Conservation (phyloP, 1,140 invertebrate species). For the Aphelinus certus region DNA sequence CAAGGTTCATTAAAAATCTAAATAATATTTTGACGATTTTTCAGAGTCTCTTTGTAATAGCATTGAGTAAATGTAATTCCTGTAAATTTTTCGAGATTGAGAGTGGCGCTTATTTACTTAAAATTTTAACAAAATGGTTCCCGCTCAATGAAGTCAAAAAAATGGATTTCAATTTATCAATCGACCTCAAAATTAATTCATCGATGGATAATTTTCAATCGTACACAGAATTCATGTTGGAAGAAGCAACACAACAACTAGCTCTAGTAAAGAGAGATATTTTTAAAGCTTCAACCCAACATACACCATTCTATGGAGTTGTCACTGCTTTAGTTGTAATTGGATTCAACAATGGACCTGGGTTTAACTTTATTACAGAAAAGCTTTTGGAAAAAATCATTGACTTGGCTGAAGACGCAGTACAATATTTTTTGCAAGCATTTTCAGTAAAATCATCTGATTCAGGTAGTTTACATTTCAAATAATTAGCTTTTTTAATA, state of each 20-base stretch:
- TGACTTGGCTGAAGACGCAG: conserved; percentile 55
- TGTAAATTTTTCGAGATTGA: conserved; percentile 68
- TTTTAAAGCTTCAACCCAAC: conserved; percentile 55
- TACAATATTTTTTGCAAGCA: conserved; percentile 56
- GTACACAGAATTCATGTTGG: conserved; percentile 47
- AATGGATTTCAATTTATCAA: not conserved
- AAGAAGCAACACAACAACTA: conserved; percentile 53
- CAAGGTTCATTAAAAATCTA: too few relatives aligned
- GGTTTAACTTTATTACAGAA: conserved; percentile 35
- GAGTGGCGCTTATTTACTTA: conserved; percentile 64
- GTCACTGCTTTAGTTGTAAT: conserved; percentile 53
- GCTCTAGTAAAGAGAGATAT: conserved; percentile 56
- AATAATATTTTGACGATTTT: not conserved
- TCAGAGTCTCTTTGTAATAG: conserved; percentile 55
- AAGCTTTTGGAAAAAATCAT: conserved; percentile 49
- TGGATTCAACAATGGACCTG: conserved; percentile 42
- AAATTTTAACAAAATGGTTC: conserved; percentile 53
- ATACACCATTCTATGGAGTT: conserved; percentile 58
- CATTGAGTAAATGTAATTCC: conserved; percentile 62
- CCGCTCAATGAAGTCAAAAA: conserved; percentile 33
- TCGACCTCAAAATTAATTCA: not conserved
- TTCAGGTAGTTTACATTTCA: conserved; percentile 45
- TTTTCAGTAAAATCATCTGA: conserved; percentile 54
- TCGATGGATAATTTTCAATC: not conserved
- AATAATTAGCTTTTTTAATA: conserved; percentile 22